Evolutionary conservation across 2,113 vertebrate genomes (phyloP), one percentile per base, ranked within the genome.

Genomic region (Dicaeum eximium): DNA sequence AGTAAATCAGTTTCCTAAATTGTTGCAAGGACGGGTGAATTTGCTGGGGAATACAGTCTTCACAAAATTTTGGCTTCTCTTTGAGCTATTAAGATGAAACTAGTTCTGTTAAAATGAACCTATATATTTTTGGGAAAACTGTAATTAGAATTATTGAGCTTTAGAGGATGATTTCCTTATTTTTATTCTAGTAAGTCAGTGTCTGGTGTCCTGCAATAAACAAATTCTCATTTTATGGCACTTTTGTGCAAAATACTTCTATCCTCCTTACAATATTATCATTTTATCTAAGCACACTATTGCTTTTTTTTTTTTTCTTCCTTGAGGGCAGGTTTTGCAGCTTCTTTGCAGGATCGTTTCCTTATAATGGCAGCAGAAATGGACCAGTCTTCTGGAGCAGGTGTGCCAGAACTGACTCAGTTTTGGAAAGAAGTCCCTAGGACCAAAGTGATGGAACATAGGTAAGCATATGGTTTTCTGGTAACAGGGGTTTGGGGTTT

Each of bases 331-430:
- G 99, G 98, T 67, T 98, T 98, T 95, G 97, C 98, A 42, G 98
- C 99, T 28, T 99, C 99, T 50, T 98, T 98, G 44, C 99, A 99
- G 95, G 99, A 99, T 97, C 98, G 99, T 50, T 99, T 99, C 96
- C 97, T 99, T 92, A 98, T 99, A 33, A 99, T 99, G 99, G 99
- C 99, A 44, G 99, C 99, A 38, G 99, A 99, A 97, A 99, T 99
- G 99, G 99, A 99, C n/a, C 95, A 97, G 80, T 70, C 89, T 21
- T 83, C 96, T 88, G 98, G 97, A 62, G 92, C 86, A 7, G 97
- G 97, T 47, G 80, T 97, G 42, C 97, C 98, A 90, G 99, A 99
- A 85, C 94, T 99, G 42, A 67, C 98, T 37, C 99, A 99, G 94
- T 99, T 99, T 97, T 99, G 99, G 99, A 99, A 99, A 88, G 99